Evolutionary conservation across 2,797 vertebrate species (phyloP), one percentile per base, ranked within the genome.

Genomic region (Kryptopterus vitreolus): DNA sequence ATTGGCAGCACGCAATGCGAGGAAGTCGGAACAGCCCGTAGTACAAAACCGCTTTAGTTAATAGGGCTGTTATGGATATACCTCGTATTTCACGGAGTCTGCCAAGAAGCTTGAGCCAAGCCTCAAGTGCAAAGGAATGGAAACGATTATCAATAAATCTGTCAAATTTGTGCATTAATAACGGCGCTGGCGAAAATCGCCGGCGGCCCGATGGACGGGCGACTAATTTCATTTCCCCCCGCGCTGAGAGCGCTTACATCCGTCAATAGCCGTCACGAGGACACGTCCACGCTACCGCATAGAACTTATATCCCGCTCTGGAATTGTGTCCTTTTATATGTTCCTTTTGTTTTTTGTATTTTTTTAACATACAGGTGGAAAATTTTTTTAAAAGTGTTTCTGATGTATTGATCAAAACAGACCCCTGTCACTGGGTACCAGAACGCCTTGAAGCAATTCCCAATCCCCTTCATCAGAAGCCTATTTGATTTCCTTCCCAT

Each of bases 401-500:
- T 43, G 11, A 73, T 72, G 12, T 80, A 80, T 80, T 57, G 71
- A 80, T 80, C 71, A 75, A 4, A 35, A 66, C 31, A 1, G 22
- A 35, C 58, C 53, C 31, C n/a, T 24, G 35, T 46, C 72, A 58
- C 35, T 35, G 31, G 75, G n/a, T 78, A 55, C 29, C n/a, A n/a
- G 52, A 73, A 69, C 24, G 46, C 55, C 80, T 50, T 58, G 10
- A 46, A 20, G 66, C 68, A 48, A 55, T 78, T 78, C 26, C 72
- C 65, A 46, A 26, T 52, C 8, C 52, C 31, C 38, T 53, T 24
- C 43, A 46, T 58, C 62, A 57, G 57, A 62, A 71, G 43, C 38
- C 46, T 29, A 75, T 75, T 76, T 57, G 33, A 62, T 72, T 62
- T 43, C 35, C 70, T 78, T 82, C 46, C 55, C 70, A 52, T 82